A percentile compares a stretch with the other conserved stretches of the same genome.
Evolutionary conservation across 2,113 vertebrate genomes (phyloP).

Genomic region (Entelurus aequoreus): DNA sequence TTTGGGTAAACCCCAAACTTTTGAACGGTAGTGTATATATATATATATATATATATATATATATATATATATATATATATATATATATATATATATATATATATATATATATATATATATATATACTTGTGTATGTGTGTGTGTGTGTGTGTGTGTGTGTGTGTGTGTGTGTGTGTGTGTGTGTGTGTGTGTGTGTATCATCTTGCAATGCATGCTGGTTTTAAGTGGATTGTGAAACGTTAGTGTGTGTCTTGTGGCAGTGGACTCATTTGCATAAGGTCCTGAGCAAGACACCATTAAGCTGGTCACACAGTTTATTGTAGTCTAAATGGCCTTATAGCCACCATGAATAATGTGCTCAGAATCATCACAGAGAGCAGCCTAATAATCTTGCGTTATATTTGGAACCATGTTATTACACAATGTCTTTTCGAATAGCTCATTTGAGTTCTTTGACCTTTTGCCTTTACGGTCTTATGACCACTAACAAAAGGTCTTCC

Average conservation of each 20-base stretch:
- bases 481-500: neutral
- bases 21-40: too few relatives aligned
- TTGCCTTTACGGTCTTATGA: neutral
- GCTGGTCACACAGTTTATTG: neutral
- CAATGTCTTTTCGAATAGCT: neutral
- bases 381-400: slow-evolving; percentile 1
- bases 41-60: too few relatives aligned
- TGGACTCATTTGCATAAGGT: neutral
- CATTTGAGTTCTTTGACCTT: neutral
- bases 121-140: too few relatives aligned
- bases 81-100: too few relatives aligned
- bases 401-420: slow-evolving; percentile 1
- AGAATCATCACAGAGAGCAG: neutral
- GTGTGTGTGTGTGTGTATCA: too few relatives aligned
- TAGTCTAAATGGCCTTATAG: neutral
- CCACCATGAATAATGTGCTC: slow-evolving; percentile 1
- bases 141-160: too few relatives aligned
- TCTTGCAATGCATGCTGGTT: neutral
- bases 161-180: too few relatives aligned
- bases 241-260: neutral
- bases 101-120: too few relatives aligned
- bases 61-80: too few relatives aligned
- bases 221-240: neutral
- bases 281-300: neutral
- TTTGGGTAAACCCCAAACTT: too few relatives aligned